Evolutionary conservation across 1,140 invertebrate species (phyloP).

Genomic region (Heliconius hermathena): DNA sequence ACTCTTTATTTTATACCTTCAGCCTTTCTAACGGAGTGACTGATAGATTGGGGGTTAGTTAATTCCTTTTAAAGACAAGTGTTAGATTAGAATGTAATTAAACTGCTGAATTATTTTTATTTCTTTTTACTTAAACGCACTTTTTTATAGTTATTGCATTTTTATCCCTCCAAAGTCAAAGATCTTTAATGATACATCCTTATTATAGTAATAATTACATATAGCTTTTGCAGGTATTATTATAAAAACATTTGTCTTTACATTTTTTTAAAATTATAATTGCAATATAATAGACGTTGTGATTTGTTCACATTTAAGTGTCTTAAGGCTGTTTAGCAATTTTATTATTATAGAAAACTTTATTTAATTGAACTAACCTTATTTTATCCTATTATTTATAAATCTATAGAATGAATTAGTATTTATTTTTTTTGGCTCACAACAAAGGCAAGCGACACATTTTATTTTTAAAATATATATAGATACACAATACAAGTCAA

Average conservation of each 20-base stretch:
- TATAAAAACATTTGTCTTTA: not conserved
- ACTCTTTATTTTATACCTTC: not conserved
- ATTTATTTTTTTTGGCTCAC: too few relatives aligned
- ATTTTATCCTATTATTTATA: too few relatives aligned
- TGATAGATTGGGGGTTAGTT: not conserved
- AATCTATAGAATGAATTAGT: too few relatives aligned
- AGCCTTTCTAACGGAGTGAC: not conserved
- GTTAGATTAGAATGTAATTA: not conserved
- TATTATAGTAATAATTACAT: slow-evolving; percentile 3
- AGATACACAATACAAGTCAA: too few relatives aligned
- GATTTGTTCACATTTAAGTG: not conserved
- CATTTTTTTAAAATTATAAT: not conserved
- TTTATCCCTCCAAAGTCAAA: not conserved
- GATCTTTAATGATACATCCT: not conserved
- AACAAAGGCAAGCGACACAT: too few relatives aligned
- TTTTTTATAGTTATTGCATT: not conserved
- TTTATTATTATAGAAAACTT: not conserved
- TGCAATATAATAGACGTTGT: not conserved
- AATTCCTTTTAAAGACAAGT: not conserved
- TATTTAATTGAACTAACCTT: not conserved
- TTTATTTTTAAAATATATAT: too few relatives aligned
- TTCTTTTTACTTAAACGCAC: not conserved
- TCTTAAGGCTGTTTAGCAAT: not conserved
- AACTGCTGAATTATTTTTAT: too few relatives aligned
- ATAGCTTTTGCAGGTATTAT: not conserved